These are phyloP conservation scores for Micrasema minimum DNA, from an alignment of 1,140 invertebrate species.

Conservation along the genomic window DNA sequence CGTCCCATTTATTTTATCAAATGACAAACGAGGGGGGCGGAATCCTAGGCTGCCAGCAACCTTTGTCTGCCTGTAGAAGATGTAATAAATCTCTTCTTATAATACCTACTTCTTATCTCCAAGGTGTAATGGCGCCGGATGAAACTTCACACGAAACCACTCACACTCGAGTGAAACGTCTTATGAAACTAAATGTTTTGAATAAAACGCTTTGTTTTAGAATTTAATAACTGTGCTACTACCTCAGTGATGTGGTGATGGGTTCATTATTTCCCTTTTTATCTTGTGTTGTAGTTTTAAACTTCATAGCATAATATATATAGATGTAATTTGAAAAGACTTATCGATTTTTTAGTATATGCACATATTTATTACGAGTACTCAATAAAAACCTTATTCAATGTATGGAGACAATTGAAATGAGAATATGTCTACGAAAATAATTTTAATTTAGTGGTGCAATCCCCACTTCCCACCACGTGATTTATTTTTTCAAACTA, in stretches of 20 bases:
- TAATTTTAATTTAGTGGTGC: no score
- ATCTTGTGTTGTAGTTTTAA: not conserved
- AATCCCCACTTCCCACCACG: no score
- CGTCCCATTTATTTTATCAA: constrained; percentile 37
- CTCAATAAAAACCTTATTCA: no score
- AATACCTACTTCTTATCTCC: constrained; percentile 37
- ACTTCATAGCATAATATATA: no score
- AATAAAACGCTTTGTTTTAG: constrained; percentile 16
- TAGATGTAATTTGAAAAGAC: no score
- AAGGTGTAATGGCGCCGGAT: constrained; percentile 16
- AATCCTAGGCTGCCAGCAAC: not conserved
- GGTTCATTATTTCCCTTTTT: not conserved
- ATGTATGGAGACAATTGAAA: no score
- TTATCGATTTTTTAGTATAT: no score
- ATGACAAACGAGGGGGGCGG: constrained; percentile 31
- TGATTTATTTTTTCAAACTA: no score
- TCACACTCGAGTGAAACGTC: not conserved
- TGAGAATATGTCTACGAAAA: no score
- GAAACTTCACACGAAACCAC: constrained; percentile 16
- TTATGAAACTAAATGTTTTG: constrained; percentile 16
- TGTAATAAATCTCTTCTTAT: constrained; percentile 34
- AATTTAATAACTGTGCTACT: constrained; percentile 10
- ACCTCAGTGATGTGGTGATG: not conserved
- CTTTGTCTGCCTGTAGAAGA: constrained; percentile 17
- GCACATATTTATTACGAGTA: no score